Base-by-base conservation (phyloP, 2,888 invertebrate species). In the Pandemis heparana region DNA sequence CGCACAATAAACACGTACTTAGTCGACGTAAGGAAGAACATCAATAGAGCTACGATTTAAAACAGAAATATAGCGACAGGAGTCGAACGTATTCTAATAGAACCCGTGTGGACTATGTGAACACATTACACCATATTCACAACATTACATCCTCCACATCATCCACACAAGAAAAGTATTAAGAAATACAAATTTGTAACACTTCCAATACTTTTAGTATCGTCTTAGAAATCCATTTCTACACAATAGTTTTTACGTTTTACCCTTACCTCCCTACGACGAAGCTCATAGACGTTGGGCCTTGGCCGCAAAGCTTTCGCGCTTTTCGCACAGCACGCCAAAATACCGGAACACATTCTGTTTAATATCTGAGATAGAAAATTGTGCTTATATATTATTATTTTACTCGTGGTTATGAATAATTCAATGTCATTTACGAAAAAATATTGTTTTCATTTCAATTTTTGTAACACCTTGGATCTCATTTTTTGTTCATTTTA, bases 101-200 rank as follows among this genome's bases (percentile, higher is more conserved):
- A 77, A 77, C 75, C 74, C 71, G 67, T 74, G 79, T 82, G 78
- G 75, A 80, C 79, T 78, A 75, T 79, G 78, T 76, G 78, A 79
- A 75, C 79, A 80, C 79, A 75, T 79, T 74, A 66, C 62, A 63
- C 8, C 53, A 56, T n/a, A 48, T 41, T 9, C 41, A 41, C 41
- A 5, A 41, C 63, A 60, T 72, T 68, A 46, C 66, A 78, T 78
- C 77, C 74, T 73, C 79, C 77, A 78, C 77, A 77, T 79, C 82
- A 82, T 79, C 79, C 83, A 83, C 77, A 80, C 77, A 76, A 80
- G 67, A 68, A 75, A 66, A 63, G 76, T 80, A 79, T 80, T 82
- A 81, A 79, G 82, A 89, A 92, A 93, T 94, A 94, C 94, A 93
- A 94, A 93, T 94, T 94, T 94, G 94, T 94, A 94, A 94, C 92